These are phyloP conservation scores for Gymnopithys bicolor DNA, from an alignment of 2,797 vertebrate species.

Conservation along the genomic window DNA sequence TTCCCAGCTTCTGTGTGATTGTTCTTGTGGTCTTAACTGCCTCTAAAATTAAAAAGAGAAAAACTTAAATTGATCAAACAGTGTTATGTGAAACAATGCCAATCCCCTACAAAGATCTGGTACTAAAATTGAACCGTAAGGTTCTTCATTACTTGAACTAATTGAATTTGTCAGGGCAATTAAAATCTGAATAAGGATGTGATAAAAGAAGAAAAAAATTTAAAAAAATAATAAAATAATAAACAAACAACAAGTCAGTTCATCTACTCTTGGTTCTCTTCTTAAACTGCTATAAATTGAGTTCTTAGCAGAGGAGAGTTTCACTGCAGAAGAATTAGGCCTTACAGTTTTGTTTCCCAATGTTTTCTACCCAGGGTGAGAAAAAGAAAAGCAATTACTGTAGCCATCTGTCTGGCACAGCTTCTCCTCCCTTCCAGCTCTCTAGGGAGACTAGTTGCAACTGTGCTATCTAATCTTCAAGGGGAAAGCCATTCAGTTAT, in stretches of 20 bases:
- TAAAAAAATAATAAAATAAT: neutral
- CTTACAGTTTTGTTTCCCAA: neutral
- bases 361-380: neutral
- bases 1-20: neutral
- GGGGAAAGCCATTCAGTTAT: neutral
- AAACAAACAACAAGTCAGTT: neutral
- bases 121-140: neutral
- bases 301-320: neutral
- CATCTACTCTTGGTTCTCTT: neutral
- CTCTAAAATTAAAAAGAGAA: neutral
- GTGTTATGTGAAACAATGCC: neutral
- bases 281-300: neutral
- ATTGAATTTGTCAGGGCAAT: neutral
- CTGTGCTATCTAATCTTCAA: neutral
- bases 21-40: neutral
- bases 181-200: neutral
- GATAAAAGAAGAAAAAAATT: neutral
- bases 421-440: neutral
- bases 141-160: neutral
- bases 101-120: neutral
- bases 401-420: neutral
- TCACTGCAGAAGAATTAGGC: neutral
- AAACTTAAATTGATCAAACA: neutral
- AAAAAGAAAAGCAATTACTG: conserved; percentile 21
- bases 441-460: neutral